phyloP scores from a whole-genome alignment of 1,140 invertebrate genomes.

The Sminthurinus signatus region DNA sequence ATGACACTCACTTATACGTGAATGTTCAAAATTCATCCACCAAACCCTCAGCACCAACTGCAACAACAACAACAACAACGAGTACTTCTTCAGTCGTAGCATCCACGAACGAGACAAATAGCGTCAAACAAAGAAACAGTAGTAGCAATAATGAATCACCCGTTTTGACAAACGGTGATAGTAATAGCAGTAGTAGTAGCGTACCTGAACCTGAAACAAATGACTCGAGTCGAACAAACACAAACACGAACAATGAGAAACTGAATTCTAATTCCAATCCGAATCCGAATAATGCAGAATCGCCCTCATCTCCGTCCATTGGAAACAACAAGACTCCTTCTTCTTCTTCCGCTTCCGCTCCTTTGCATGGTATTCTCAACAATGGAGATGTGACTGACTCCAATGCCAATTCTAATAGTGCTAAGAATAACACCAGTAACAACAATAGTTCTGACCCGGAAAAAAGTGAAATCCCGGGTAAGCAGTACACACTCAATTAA shows the following conservation, averaged over 20 bases:
- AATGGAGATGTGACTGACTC: neutral
- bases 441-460: slow-evolving; percentile 5
- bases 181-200: neutral
- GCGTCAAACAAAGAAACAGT: neutral
- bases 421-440: slow-evolving; percentile 8
- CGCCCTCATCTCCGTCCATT: neutral
- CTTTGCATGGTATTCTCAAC: neutral
- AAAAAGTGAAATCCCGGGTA: slow-evolving; percentile 6
- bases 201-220: neutral
- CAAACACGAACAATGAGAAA: slow-evolving; percentile 5
- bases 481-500: too few relatives aligned
- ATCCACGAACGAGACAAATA: neutral
- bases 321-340: slow-evolving; percentile 2
- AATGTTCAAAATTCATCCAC: neutral
- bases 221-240: neutral
- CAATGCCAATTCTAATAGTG: slow-evolving; percentile 4
- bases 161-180: neutral
- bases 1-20: slow-evolving; percentile 2
- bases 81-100: neutral
- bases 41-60: neutral
- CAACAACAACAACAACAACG: neutral
- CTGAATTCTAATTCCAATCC: too few relatives aligned
- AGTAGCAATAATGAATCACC: neutral
- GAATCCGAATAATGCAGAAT: slow-evolving; percentile 9
- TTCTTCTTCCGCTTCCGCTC: neutral